A percentile compares a stretch with the other conserved stretches of the same genome.
Evolutionary conservation across 1,140 invertebrate genomes (phyloP).

Genomic region (Plutomurus gul): DNA sequence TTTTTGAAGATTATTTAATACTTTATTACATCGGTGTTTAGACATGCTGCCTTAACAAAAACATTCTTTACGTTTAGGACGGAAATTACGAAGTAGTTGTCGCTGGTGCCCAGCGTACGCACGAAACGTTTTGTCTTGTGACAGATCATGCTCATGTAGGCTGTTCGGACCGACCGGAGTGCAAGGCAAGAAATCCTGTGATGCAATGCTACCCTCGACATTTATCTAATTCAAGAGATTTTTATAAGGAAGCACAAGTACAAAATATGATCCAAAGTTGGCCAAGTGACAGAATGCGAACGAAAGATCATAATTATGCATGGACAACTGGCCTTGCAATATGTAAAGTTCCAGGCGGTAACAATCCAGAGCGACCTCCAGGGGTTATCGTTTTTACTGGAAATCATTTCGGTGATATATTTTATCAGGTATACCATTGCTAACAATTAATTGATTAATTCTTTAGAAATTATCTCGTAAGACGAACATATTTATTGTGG

Average conservation of each 20-base stretch:
- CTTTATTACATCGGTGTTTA: not conserved
- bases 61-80: slow-evolving; percentile 32
- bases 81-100: slow-evolving; percentile 48
- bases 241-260: not conserved
- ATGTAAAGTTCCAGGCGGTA: not conserved
- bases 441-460: not conserved
- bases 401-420: slow-evolving; percentile 45
- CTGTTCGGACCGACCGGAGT: slow-evolving; percentile 38
- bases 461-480: no score
- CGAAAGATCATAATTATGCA: slow-evolving; percentile 37
- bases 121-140: slow-evolving; percentile 34
- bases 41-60: not conserved
- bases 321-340: slow-evolving; percentile 48
- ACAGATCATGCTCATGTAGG: slow-evolving; percentile 41
- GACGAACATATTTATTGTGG: not conserved
- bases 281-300: slow-evolving; percentile 2
- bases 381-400: slow-evolving; percentile 28
- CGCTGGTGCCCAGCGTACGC: slow-evolving; percentile 29
- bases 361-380: not conserved
- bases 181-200: slow-evolving; percentile 44
- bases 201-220: slow-evolving; percentile 44
- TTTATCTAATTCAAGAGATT: slow-evolving; percentile 42
- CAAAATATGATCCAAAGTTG: not conserved
- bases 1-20: not conserved
- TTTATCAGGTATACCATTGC: slow-evolving; percentile 40